Percentiles rank a stretch among this genome's conserved stretches.
Conservation (phyloP, 2,797 vertebrate species). For the Lepidocolaptes lacrymiger region DNA sequence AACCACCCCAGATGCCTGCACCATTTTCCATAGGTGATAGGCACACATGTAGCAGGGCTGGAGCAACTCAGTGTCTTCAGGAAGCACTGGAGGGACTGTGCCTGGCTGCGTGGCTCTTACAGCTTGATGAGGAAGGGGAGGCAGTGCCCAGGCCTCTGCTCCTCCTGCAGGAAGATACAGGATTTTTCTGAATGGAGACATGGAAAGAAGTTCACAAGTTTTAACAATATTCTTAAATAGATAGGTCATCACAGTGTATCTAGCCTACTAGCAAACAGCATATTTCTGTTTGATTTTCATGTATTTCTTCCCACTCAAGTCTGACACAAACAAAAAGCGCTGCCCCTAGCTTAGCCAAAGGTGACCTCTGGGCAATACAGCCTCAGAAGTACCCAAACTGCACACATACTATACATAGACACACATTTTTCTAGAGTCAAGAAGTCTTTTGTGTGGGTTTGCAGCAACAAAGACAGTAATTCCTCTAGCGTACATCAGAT, state of each 20-base stretch:
- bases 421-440: slow-evolving; percentile 44
- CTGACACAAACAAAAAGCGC: slow-evolving; percentile 42
- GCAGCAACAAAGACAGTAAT: neutral
- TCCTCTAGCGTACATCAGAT: neutral
- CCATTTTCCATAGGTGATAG: neutral
- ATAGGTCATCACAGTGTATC: neutral
- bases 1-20: neutral
- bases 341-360: slow-evolving; percentile 15
- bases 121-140: neutral
- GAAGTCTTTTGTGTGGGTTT: slow-evolving; percentile 64
- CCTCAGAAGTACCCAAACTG: slow-evolving; percentile 42
- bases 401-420: slow-evolving; percentile 59
- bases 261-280: neutral
- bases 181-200: neutral
- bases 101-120: neutral
- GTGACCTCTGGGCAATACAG: slow-evolving; percentile 19
- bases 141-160: neutral
- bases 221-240: neutral
- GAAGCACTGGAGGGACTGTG: rapidly evolving
- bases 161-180: neutral
- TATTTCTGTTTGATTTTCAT: slow-evolving; percentile 39
- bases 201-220: neutral
- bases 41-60: neutral
- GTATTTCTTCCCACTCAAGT: slow-evolving; percentile 45
- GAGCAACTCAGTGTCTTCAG: neutral